Conservation (phyloP, 92 coral and sea anemone species). For the Parazoanthus swiftii region DNA sequence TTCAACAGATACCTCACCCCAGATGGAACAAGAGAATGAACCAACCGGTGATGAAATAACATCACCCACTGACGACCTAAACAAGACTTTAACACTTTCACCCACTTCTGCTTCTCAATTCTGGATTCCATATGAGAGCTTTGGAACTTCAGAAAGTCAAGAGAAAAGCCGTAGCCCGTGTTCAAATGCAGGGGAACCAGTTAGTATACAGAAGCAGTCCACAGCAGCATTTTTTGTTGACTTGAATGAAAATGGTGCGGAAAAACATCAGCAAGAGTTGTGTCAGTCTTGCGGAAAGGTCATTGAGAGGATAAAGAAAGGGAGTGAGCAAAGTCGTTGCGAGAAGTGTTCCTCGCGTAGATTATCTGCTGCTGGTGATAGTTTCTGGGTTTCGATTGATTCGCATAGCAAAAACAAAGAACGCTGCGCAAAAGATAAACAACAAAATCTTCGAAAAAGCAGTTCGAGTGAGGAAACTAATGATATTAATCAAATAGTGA, state of each 20-base stretch:
- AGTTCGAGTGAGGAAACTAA: not conserved
- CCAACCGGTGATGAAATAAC: not conserved
- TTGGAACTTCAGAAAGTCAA: conserved; percentile 4
- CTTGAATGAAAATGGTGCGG: conserved; percentile 6
- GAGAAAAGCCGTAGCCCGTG: not conserved
- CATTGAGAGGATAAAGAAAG: not conserved
- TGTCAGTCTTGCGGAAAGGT: conserved; percentile 2
- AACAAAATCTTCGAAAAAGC: not conserved
- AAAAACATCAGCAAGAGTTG: not conserved
- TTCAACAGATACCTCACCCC: not conserved
- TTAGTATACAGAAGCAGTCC: conserved; percentile 6
- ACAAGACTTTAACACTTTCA: conserved; percentile 28
- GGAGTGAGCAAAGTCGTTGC: not conserved
- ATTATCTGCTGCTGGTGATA: conserved; percentile 14
- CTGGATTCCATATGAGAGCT: conserved; percentile 39
- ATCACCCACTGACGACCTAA: conserved; percentile 1
- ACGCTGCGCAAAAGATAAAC: not conserved
- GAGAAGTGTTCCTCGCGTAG: conserved; percentile 16
- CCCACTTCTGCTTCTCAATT: conserved; percentile 15
- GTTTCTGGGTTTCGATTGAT: conserved; percentile 39
- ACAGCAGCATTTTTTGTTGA: conserved; percentile 31
- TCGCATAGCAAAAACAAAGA: not conserved
- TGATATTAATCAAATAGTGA: not conserved
- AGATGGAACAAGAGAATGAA: not conserved
- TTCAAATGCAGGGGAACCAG: not conserved